Evolutionary conservation across 2,888 invertebrate genomes (phyloP).

Genomic region (Thecophora atra): DNA sequence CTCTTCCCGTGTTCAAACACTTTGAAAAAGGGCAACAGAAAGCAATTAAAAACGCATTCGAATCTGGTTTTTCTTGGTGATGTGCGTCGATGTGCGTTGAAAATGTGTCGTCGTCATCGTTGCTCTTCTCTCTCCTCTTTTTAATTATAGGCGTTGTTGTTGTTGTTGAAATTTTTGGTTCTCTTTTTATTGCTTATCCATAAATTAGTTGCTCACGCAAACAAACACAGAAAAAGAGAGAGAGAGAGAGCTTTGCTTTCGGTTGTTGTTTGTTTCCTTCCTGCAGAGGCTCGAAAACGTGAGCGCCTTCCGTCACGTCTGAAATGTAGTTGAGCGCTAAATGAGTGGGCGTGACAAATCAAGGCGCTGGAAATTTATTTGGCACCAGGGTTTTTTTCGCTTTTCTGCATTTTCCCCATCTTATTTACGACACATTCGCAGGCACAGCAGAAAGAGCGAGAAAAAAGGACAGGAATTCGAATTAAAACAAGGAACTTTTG

Average conservation of each 20-base stretch:
- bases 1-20: too few relatives aligned
- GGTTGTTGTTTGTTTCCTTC: neutral
- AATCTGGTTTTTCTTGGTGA: constrained; percentile 37
- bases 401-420: too few relatives aligned
- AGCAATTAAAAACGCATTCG: constrained; percentile 50
- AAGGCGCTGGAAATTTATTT: constrained; percentile 45
- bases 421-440: too few relatives aligned
- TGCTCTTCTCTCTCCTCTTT: neutral
- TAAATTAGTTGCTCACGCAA: constrained; percentile 6
- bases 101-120: neutral
- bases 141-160: neutral
- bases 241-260: neutral
- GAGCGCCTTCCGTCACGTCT: constrained; percentile 17
- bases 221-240: neutral
- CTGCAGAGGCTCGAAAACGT: constrained; percentile 14
- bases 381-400: neutral
- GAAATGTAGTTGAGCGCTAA: constrained; percentile 45
- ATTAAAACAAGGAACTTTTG: constrained; percentile 9
- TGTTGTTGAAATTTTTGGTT: neutral
- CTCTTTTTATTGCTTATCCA: neutral
- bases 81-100: constrained; percentile 30
- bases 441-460: too few relatives aligned
- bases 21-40: neutral
- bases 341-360: constrained; percentile 49
- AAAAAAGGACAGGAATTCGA: neutral